These are phyloP conservation scores for Gymnorhina tibicen DNA, from an alignment of 2,113 vertebrate species.

Conservation along the genomic window DNA sequence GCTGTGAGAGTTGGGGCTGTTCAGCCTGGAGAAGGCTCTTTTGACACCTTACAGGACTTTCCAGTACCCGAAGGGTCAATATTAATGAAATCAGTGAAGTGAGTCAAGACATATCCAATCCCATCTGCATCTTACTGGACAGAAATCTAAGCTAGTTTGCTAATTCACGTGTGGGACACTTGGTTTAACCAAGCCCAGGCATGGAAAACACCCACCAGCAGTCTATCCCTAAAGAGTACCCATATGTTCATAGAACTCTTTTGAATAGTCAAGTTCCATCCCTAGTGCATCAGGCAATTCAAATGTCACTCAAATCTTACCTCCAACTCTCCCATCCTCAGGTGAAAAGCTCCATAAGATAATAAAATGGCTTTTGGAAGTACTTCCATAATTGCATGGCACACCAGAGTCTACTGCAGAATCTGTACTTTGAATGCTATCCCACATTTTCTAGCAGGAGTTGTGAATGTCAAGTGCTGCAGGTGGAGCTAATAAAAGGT, in stretches of 20 bases:
- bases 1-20: background rate
- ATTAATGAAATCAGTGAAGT: background rate
- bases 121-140: background rate
- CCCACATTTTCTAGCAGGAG: background rate
- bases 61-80: background rate
- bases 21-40: background rate
- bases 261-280: background rate
- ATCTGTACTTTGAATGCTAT: background rate
- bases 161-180: background rate
- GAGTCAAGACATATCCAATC: background rate
- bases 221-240: background rate
- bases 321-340: background rate
- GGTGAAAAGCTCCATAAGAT: background rate
- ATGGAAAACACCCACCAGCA: background rate
- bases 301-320: background rate
- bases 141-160: background rate
- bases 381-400: background rate
- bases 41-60: background rate
- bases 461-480: slow-evolving; percentile 36
- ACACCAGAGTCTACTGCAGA: background rate
- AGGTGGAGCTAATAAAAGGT: slow-evolving; percentile 46
- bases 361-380: background rate
- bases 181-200: background rate
- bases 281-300: background rate
- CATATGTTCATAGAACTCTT: background rate